phyloP scores from a whole-genome alignment of 2,113 vertebrate species.

The Dermatemys mawii region DNA sequence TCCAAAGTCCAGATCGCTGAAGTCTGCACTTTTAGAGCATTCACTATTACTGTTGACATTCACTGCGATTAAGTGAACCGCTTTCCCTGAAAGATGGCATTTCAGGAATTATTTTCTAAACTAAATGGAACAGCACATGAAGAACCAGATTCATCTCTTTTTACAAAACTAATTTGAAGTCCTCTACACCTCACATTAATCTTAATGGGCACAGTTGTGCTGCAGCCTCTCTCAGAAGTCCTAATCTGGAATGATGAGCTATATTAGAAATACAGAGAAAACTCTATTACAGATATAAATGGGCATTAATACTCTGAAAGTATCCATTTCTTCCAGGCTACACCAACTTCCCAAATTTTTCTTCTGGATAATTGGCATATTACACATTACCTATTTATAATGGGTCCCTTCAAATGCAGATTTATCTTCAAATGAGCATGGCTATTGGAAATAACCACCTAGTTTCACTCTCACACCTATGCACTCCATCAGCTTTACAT shows the following conservation, averaged over 20 bases:
- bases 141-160: conserved; percentile 20
- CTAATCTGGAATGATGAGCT: neutral
- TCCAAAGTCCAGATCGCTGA: neutral
- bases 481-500: neutral
- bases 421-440: neutral
- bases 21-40: neutral
- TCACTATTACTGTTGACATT: neutral
- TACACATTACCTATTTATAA: neutral
- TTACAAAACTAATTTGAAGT: conserved; percentile 40
- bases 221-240: neutral
- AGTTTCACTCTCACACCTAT: neutral
- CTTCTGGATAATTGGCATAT: neutral
- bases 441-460: neutral
- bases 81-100: conserved; percentile 36
- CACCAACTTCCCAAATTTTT: neutral
- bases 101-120: conserved; percentile 29
- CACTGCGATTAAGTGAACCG: conserved; percentile 19
- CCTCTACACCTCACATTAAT: conserved; percentile 4
- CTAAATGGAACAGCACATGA: conserved; percentile 6
- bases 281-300: neutral
- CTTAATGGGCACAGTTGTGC: neutral
- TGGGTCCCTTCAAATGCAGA: neutral
- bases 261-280: neutral
- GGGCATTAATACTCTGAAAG: neutral
- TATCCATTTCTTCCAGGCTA: neutral